Base-by-base conservation (phyloP, 2,888 invertebrate genomes). In the Eupithecia exiguata region DNA sequence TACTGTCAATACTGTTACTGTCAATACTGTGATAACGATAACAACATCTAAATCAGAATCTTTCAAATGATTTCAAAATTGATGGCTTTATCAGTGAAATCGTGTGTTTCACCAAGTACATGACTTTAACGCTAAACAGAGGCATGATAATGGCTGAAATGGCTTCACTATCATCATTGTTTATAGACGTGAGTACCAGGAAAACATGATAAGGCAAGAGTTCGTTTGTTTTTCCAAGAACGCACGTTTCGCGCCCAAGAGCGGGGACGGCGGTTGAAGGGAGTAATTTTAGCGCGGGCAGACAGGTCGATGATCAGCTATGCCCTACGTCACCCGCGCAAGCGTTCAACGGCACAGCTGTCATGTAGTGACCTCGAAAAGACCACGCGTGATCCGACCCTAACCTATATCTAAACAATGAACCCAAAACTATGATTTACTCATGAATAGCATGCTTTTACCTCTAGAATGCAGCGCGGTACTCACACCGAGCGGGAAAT, bases 281-380 rank as follows among this genome's bases (percentile, higher is more conserved):
- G 36, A 80, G 84, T 89, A 91, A 92, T 87, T 88, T 90, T 92
- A 91, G 91, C 88, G 84, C 84, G 81, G 83, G 80, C 86, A 87
- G 88, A 84, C 91, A 89, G 91, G 92, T 92, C 93, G 66, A 40
- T 40, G 92, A 92, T 90, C 85, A 88, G 88, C 89, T 83, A 62
- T 46, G 79, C 84, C 84, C 87, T 88, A 91, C 92, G 92, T 93
- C 92, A 91, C 78, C 67, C 86, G 90, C 92, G 91, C 92, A 90
- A 82, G 91, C 92, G 92, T 91, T 79, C 81, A 78, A 75, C 63
- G 70, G 77, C 80, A 86, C 92, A 92, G 91, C 92, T 93, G 93
- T 91, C 89, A 85, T 86, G 85, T 91, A 91, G 86, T 94, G 94
- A 94, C 94, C 94, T 92, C 92, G 86, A 91, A 91, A 89, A 87